Percentiles rank a stretch among this genome's conserved stretches.
phyloP scores from a whole-genome alignment of 2,888 invertebrate species.

The Rhamphomyia laevipes region DNA sequence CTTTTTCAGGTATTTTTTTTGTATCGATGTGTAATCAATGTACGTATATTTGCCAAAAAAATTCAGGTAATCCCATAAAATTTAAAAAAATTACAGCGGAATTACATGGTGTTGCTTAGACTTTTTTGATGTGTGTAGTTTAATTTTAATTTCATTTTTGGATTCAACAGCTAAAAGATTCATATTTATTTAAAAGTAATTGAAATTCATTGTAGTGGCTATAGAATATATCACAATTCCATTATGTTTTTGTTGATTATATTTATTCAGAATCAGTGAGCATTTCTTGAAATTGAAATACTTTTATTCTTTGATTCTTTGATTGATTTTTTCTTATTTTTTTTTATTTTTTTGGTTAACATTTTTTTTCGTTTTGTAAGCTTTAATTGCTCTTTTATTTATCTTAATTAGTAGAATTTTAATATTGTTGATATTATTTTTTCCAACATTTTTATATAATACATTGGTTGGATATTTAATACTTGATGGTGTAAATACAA shows the following conservation, averaged over 20 bases:
- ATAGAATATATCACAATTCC: constrained; percentile 10
- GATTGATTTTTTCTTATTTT: neutral
- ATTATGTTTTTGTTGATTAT: neutral
- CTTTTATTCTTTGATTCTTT: neutral
- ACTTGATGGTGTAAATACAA: neutral
- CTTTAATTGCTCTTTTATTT: neutral
- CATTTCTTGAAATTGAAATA: neutral
- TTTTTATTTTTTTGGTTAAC: neutral
- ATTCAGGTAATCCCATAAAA: too few relatives aligned
- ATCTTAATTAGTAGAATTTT: neutral
- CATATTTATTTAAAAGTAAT: constrained; percentile 6
- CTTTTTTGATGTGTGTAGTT: too few relatives aligned
- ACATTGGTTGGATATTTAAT: neutral
- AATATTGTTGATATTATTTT: neutral
- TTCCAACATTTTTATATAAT: too few relatives aligned
- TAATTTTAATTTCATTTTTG: constrained; percentile 8
- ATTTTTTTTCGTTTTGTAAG: neutral
- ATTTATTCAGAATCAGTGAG: neutral
- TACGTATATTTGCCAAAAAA: too few relatives aligned
- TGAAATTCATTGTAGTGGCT: constrained; percentile 8
- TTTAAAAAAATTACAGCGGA: too few relatives aligned
- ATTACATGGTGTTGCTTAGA: too few relatives aligned
- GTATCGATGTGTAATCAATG: too few relatives aligned
- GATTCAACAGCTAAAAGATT: constrained; percentile 4
- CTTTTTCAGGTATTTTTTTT: too few relatives aligned